Base-by-base conservation (phyloP, 2,888 invertebrate species). In the Leptopilina myrica region DNA sequence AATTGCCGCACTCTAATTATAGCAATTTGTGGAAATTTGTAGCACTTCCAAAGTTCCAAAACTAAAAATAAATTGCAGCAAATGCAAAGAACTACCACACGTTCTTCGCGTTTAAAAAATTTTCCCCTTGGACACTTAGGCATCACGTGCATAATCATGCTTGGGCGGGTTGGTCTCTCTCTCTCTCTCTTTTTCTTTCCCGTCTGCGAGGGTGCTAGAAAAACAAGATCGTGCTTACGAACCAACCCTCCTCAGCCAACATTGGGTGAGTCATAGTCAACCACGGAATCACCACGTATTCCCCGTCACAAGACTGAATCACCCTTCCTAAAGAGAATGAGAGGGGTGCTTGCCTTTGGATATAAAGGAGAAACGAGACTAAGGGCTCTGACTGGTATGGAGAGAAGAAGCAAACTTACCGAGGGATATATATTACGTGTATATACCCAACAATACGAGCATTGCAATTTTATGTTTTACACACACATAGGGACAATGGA, bases 181-280 rank as follows among this genome's bases (percentile, higher is more conserved):
- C 26, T 26, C 26, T 26, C 26, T 33, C 33, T 33, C 33, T 33
- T 33, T 33, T 33, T 33, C 33, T 33, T 33, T 33, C 33, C 12
- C 53, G 65, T 66, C 66, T 73, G 56, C 73, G 73, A 73, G 73
- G 73, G 73, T 73, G 73, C 56, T 73, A 56, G 73, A 33, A 73
- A 73, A 73, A 73, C 73, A 56, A 73, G 73, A 69, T 53, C 69
- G n/a, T 69, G 26, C 73, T 73, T 33, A 14, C 33, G 33, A 73
- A 53, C 33, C 33, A 73, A 53, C 33, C 33, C 33, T 33, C 73
- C 73, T 73, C 73, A n/a, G 14, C 15, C 40, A 49, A 53, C 43
- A 76, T 59, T 59, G 79, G 84, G 81, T 85, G 85, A 85, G 81
- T 85, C 85, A 85, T 82, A 82, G 80, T 83, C 82, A 78, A 81